Conservation (phyloP, 2,797 vertebrate species). For the Lacerta bilineata region DNA sequence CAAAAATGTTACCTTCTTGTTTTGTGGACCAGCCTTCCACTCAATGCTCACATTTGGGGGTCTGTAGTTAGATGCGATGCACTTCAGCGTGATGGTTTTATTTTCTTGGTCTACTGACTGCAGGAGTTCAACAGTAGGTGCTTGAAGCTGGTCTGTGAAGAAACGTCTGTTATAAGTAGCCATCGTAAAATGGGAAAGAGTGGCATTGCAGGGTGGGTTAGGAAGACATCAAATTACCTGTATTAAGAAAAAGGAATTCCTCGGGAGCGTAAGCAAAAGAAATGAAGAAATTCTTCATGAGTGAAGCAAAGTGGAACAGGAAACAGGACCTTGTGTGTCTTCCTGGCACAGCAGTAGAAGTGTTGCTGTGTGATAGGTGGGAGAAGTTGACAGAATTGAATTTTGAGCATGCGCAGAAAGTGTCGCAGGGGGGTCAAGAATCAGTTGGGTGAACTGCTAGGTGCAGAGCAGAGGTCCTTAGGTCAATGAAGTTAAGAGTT, state of each 20-base stretch:
- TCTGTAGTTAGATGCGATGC: constrained; percentile 1
- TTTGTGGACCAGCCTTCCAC: background rate
- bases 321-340: background rate
- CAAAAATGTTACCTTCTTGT: too few relatives aligned
- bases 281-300: constrained; percentile 34
- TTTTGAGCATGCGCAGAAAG: background rate
- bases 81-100: background rate
- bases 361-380: background rate
- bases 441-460: background rate
- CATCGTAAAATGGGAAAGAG: background rate
- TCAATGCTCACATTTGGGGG: background rate
- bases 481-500: background rate
- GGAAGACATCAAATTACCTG: constrained; percentile 36
- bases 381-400: background rate
- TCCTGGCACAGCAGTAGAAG: background rate
- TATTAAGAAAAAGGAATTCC: background rate
- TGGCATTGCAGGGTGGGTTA: too few relatives aligned
- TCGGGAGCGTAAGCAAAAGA: constrained; percentile 6
- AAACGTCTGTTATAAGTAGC: background rate
- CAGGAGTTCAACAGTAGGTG: background rate
- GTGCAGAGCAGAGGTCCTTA: background rate
- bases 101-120: background rate
- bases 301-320: constrained; percentile 3
- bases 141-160: constrained; percentile 11
- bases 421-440: background rate